Conservation (phyloP, 2,888 invertebrate species). For the Rhorus exstirpatorius region DNA sequence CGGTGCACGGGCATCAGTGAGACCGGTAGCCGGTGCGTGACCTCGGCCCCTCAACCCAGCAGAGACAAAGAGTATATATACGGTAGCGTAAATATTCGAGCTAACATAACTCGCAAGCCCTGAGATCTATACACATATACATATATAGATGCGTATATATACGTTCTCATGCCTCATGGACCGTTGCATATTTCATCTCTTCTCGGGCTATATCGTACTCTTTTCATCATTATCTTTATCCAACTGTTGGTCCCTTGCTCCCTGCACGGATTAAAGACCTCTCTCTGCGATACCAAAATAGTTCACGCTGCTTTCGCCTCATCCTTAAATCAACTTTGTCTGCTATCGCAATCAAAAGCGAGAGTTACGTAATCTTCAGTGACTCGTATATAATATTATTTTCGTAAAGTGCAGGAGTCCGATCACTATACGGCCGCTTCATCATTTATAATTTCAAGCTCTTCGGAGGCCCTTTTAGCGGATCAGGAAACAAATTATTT, state of each 20-base stretch:
- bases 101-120: conserved; percentile 32
- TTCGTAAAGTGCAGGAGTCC: too few species aligned
- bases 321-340: not conserved
- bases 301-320: conserved; percentile 17
- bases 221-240: conserved; percentile 30
- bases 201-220: conserved; percentile 21
- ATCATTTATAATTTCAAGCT: too few species aligned
- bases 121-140: conserved; percentile 8
- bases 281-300: not conserved
- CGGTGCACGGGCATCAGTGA: conserved; percentile 44
- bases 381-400: not conserved
- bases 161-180: conserved; percentile 39
- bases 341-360: not conserved
- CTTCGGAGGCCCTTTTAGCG: too few species aligned
- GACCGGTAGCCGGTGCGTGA: conserved; percentile 60
- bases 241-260: conserved; percentile 32
- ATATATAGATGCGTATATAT: not conserved
- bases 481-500: too few species aligned
- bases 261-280: conserved; percentile 28
- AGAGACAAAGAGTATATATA: conserved; percentile 59
- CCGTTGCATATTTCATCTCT: conserved; percentile 77
- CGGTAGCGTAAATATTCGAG: conserved; percentile 58
- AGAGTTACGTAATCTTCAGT: not conserved
- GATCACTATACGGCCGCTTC: too few species aligned
- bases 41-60: conserved; percentile 60